Evolutionary conservation across 1,140 invertebrate species (phyloP).

Genomic region (Ostrea edulis): DNA sequence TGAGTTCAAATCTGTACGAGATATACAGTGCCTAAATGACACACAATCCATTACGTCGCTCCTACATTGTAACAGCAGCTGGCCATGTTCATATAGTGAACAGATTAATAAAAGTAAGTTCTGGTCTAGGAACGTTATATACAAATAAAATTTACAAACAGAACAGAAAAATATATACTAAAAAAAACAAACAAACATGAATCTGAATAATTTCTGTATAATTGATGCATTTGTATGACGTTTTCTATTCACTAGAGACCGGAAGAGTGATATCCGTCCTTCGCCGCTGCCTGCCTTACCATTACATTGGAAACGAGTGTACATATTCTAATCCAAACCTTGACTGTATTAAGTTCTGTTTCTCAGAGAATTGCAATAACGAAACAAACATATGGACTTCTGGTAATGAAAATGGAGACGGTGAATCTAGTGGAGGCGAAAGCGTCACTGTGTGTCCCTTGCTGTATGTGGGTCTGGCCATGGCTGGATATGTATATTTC

Average conservation of each 20-base stretch:
- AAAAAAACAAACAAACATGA: too few relatives aligned
- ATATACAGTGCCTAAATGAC: not conserved
- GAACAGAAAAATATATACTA: not conserved
- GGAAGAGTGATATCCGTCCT: not conserved
- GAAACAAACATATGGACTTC: not conserved
- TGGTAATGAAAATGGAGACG: not conserved
- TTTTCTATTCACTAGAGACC: not conserved
- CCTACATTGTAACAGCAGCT: not conserved
- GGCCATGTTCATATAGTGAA: not conserved
- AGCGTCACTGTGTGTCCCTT: too few relatives aligned
- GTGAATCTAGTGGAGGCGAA: not conserved
- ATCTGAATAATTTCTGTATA: not conserved
- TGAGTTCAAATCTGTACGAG: not conserved
- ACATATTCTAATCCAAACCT: not conserved
- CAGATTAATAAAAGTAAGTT: not conserved
- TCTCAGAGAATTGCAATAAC: not conserved
- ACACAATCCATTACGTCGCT: not conserved
- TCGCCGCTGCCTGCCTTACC: not conserved
- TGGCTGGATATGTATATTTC: too few relatives aligned
- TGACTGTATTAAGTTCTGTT: not conserved
- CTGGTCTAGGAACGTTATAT: too few relatives aligned
- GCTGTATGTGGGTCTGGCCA: too few relatives aligned
- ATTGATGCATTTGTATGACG: not conserved
- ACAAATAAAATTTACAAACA: too few relatives aligned
- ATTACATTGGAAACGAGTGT: not conserved